A percentile compares a stretch with the other conserved stretches of the same genome.
These are phyloP conservation scores for Xestoiulus laeticollis DNA, from an alignment of 2,888 invertebrate species.

Conservation along the genomic window DNA sequence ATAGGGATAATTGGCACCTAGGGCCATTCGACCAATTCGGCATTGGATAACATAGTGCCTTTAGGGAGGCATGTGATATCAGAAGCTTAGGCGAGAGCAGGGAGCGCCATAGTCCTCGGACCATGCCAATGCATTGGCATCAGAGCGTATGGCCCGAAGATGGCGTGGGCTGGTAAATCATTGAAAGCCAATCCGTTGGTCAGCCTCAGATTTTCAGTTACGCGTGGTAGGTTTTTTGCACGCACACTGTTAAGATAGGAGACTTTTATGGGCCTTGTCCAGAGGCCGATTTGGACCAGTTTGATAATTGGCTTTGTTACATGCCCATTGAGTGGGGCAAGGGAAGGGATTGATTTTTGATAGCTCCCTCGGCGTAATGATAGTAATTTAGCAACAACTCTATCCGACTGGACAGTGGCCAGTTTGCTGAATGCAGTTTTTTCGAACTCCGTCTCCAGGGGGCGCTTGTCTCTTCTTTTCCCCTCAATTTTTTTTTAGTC, in stretches of 20 bases:
- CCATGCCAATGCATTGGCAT: too few relatives aligned
- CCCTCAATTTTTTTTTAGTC: not conserved
- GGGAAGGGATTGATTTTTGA: conserved; percentile 27
- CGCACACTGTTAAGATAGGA: not conserved
- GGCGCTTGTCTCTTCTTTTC: not conserved
- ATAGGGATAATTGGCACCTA: too few relatives aligned
- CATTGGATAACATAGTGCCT: too few relatives aligned
- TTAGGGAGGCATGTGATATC: too few relatives aligned
- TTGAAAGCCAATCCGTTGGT: not conserved
- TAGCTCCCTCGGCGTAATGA: not conserved
- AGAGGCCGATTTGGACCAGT: not conserved
- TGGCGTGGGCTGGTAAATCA: too few relatives aligned
- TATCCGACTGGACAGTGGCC: not conserved
- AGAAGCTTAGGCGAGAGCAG: too few relatives aligned
- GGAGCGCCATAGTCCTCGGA: too few relatives aligned
- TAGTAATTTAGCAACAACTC: not conserved
- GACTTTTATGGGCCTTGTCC: not conserved
- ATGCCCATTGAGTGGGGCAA: not conserved
- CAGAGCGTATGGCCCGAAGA: too few relatives aligned
- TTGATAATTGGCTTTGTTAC: conserved; percentile 21
- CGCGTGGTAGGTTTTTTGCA: not conserved
- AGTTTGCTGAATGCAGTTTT: not conserved
- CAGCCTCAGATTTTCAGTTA: not conserved
- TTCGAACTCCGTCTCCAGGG: not conserved
- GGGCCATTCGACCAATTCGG: too few relatives aligned